These are phyloP conservation scores for Byasa hedistus DNA, from an alignment of 2,888 invertebrate species.

Conservation along the genomic window DNA sequence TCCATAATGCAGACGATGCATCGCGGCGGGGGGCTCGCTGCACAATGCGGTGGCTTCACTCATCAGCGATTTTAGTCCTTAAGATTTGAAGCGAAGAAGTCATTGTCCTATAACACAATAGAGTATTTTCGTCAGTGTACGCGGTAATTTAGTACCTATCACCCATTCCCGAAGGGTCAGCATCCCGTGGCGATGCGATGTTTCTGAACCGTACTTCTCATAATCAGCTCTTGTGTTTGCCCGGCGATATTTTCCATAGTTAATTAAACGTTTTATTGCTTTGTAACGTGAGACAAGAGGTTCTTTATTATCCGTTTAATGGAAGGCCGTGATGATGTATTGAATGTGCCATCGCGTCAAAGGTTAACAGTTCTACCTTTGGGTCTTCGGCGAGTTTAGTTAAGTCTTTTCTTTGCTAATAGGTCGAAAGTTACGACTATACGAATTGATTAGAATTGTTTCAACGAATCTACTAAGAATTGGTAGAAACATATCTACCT, in stretches of 20 bases:
- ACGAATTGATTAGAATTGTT: too few species aligned
- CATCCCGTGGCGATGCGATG: slow-evolving; percentile 13
- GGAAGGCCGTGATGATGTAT: slow-evolving; percentile 10
- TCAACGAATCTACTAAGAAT: too few species aligned
- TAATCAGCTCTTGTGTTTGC: slow-evolving; percentile 53
- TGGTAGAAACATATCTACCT: too few species aligned
- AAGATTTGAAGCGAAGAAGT: slow-evolving; percentile 4
- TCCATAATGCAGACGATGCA: slow-evolving; percentile 47
- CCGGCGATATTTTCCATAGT: slow-evolving; percentile 41
- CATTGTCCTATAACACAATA: slow-evolving; percentile 16
- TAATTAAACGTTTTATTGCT: slow-evolving; percentile 42
- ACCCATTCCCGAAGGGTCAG: slow-evolving; percentile 2
- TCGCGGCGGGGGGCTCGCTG: slow-evolving; percentile 49
- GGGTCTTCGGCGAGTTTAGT: not conserved
- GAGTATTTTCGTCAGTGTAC: slow-evolving; percentile 9
- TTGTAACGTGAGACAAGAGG: slow-evolving; percentile 34
- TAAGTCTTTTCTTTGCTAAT: not conserved
- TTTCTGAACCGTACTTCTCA: slow-evolving; percentile 7
- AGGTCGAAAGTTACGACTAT: too few species aligned
- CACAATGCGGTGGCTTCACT: slow-evolving; percentile 9
- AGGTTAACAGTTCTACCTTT: slow-evolving; percentile 14
- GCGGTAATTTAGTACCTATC: slow-evolving; percentile 18
- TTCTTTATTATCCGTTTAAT: slow-evolving; percentile 26
- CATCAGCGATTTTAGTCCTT: slow-evolving; percentile 18
- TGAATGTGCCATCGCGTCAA: slow-evolving; percentile 11